Percentiles rank a stretch among this genome's conserved stretches.
phyloP scores from a whole-genome alignment of 37 sponge, comb jelly and placozoan species.

The Dysidea cf. avara region DNA sequence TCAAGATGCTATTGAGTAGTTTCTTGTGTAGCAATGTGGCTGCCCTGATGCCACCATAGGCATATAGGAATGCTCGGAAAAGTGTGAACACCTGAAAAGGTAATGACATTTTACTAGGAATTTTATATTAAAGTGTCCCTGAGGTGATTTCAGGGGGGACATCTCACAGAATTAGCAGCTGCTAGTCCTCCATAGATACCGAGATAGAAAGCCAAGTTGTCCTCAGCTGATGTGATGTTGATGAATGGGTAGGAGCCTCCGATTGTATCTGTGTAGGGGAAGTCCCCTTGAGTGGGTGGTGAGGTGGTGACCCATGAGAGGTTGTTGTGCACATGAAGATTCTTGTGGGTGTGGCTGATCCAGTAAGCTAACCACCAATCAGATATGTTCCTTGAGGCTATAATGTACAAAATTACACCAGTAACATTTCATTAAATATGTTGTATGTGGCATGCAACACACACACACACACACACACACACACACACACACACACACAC shows the following conservation, averaged over 20 bases:
- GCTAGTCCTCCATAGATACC: constrained; percentile 88
- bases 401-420: neutral
- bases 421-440: neutral
- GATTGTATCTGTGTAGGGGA: neutral
- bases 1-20: constrained; percentile 67
- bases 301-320: neutral
- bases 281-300: neutral
- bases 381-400: constrained; percentile 74
- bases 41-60: constrained; percentile 94
- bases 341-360: constrained; percentile 55
- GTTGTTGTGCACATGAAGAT: constrained; percentile 16
- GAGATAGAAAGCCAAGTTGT: constrained; percentile 73
- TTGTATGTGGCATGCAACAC: neutral
- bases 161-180: constrained; percentile 78
- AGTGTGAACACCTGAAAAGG: constrained; percentile 80
- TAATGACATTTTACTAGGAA: neutral
- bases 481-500: constrained; percentile 4
- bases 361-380: constrained; percentile 94
- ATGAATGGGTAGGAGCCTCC: constrained; percentile 1
- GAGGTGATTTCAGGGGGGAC: too few species aligned
- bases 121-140: too few species aligned
- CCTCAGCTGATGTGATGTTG: constrained; percentile 5
- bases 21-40: constrained; percentile 76
- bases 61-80: constrained; percentile 90
- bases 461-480: too few species aligned